These are phyloP conservation scores for Chiroxiphia lanceolata DNA, from an alignment of 2,797 vertebrate genomes.

Conservation along the genomic window DNA sequence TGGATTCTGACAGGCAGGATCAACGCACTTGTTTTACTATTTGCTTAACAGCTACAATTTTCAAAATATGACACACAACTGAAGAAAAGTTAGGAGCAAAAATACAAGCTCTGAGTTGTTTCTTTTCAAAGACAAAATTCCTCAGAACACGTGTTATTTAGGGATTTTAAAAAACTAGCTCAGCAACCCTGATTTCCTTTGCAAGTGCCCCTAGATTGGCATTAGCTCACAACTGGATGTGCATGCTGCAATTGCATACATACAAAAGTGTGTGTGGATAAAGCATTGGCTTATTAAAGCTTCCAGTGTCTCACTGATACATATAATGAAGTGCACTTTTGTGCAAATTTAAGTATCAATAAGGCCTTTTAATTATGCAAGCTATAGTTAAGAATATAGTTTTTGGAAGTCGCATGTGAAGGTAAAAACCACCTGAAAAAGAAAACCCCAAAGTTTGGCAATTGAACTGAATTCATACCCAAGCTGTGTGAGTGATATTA, in stretches of 20 bases:
- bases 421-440: background rate
- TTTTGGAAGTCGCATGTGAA: background rate
- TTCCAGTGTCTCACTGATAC: fast-evolving
- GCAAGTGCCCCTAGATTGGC: background rate
- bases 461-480: background rate
- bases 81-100: background rate
- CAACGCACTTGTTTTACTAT: background rate
- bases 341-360: background rate
- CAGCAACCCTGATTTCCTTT: background rate
- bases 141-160: background rate
- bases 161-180: background rate
- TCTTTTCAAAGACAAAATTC: background rate
- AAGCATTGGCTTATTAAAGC: background rate
- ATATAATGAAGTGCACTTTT: background rate
- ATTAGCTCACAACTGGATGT: background rate
- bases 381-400: background rate
- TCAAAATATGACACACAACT: background rate
- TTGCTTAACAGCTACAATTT: background rate
- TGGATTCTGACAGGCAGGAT: background rate
- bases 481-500: background rate
- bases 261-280: background rate
- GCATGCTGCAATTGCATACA: background rate
- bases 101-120: background rate
- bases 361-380: background rate
- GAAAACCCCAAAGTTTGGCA: background rate